Base-by-base conservation (phyloP, 2,797 vertebrate genomes). In the Notolabrus celidotus region DNA sequence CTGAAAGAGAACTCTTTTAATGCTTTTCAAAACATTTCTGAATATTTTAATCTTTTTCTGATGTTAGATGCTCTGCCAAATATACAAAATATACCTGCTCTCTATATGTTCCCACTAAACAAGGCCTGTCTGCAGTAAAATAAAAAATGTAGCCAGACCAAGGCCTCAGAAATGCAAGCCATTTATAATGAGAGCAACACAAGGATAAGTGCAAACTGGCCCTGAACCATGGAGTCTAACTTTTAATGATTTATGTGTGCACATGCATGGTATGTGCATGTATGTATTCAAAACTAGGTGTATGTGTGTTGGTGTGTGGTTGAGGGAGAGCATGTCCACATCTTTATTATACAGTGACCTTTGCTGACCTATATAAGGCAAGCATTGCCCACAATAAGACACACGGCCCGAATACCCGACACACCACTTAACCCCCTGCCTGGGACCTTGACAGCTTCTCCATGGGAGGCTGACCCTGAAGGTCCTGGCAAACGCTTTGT, bases 381-480 rank as follows among this genome's bases (percentile, higher is more conserved):
- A 75, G 71, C 74, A 77, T 81, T 77, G 82, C 61, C 80, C 60
- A 71, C 82, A 83, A 77, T 78, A 86, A 89, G 88, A 86, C 83
- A 80, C 74, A 67, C 43, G 77, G 79, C 52, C 62, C 65, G 22
- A 87, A 80, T 74, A 76, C 58, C 78, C 66, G 82, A 86, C 88
- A 88, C 83, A 87, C 82, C 80, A 91, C 88, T 93, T 92, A 92
- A 88, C 89, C 90, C 86, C 86, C 86, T 58, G 85, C 86, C 80
- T 83, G 66, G 77, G 86, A 92, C 89, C 90, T 88, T 92, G 91
- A 92, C 92, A 92, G 88, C 77, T 86, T 78, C 91, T 90, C 90
- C 74, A 77, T 79, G 77, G 90, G 87, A 91, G 79, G 47, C 74
- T 89, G 90, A 93, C 92, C 90, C 89, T 72, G 55, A 76, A 84